phyloP scores from a whole-genome alignment of 1,140 invertebrate genomes.

The Aphidius ervi region DNA sequence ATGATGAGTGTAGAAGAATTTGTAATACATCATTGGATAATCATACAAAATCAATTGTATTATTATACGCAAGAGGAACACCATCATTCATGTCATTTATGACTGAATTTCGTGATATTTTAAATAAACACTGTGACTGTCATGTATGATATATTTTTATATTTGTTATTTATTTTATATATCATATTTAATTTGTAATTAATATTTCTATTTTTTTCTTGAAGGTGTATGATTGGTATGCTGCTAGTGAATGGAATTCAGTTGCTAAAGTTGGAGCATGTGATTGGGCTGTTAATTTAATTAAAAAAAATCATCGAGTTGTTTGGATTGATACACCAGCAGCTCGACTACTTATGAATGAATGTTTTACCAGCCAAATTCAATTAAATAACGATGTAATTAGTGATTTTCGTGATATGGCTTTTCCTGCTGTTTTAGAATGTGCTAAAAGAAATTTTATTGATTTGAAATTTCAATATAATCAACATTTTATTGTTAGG shows the following conservation, averaged over 20 bases:
- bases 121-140: slow-evolving; percentile 29
- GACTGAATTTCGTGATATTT: slow-evolving; percentile 32
- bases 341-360: slow-evolving; percentile 24
- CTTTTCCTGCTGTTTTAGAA: slow-evolving; percentile 29
- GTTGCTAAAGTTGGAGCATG: slow-evolving; percentile 35
- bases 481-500: slow-evolving; percentile 31
- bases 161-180: slow-evolving; percentile 2
- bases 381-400: slow-evolving; percentile 20
- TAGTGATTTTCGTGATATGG: slow-evolving; percentile 36
- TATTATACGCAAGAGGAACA: slow-evolving; percentile 34
- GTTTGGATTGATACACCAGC: slow-evolving; percentile 38
- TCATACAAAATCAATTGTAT: slow-evolving; percentile 27
- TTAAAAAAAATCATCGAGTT: slow-evolving; percentile 27
- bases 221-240: slow-evolving; percentile 39
- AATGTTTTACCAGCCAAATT: too few relatives aligned
- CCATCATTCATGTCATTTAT: slow-evolving; percentile 35
- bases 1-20: slow-evolving; percentile 20
- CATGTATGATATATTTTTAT: slow-evolving; percentile 28
- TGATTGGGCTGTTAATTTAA: slow-evolving; percentile 35
- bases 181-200: not conserved
- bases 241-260: slow-evolving; percentile 32
- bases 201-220: slow-evolving; percentile 4
- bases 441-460: slow-evolving; percentile 28
- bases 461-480: slow-evolving; percentile 25
- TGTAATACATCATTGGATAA: slow-evolving; percentile 3